Percentiles rank a stretch among this genome's conserved stretches.
phyloP scores from a whole-genome alignment of 2,888 invertebrate species.

The Metopia argyrocephala region DNA sequence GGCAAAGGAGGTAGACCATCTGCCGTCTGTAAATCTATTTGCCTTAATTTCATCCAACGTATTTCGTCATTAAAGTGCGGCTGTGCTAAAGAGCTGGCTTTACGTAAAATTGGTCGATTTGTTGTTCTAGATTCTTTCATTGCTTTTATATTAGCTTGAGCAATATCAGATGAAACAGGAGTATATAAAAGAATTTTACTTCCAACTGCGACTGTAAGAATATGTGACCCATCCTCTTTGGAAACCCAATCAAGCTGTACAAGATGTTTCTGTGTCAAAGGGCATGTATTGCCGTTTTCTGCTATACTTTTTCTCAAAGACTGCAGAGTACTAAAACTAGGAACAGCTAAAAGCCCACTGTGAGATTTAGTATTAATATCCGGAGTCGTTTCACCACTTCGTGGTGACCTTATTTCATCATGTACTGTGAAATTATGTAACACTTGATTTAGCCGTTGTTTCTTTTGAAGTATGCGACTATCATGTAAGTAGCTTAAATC shows the following conservation, averaged over 20 bases:
- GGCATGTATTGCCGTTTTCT: conserved; percentile 94
- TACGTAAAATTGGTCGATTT: conserved; percentile 90
- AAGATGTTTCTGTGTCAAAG: conserved; percentile 92
- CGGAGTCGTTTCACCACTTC: conserved; percentile 79
- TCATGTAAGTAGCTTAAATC: conserved; percentile 91
- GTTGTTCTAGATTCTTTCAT: conserved; percentile 92
- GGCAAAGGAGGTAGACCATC: conserved; percentile 97
- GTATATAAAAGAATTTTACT: conserved; percentile 95
- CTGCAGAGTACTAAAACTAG: conserved; percentile 93
- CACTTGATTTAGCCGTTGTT: conserved; percentile 89
- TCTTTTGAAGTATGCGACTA: conserved; percentile 88
- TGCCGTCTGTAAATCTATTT: conserved; percentile 93
- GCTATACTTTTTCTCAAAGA: conserved; percentile 92
- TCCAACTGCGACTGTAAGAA: conserved; percentile 96
- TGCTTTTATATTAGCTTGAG: conserved; percentile 95
- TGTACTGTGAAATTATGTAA: conserved; percentile 89
- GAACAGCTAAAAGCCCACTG: conserved; percentile 86
- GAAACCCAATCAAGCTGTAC: conserved; percentile 99
- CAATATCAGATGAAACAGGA: conserved; percentile 95
- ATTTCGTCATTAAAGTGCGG: conserved; percentile 95
- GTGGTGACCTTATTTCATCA: conserved; percentile 84
- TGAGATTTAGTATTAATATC: conserved; percentile 73
- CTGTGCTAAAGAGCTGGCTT: conserved; percentile 93
- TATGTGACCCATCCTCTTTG: conserved; percentile 98
- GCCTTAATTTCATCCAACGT: conserved; percentile 96